Percentiles rank a stretch among this genome's conserved stretches.
Conservation (phyloP, 2,888 invertebrate species). For the Eurytoma adleriae region DNA sequence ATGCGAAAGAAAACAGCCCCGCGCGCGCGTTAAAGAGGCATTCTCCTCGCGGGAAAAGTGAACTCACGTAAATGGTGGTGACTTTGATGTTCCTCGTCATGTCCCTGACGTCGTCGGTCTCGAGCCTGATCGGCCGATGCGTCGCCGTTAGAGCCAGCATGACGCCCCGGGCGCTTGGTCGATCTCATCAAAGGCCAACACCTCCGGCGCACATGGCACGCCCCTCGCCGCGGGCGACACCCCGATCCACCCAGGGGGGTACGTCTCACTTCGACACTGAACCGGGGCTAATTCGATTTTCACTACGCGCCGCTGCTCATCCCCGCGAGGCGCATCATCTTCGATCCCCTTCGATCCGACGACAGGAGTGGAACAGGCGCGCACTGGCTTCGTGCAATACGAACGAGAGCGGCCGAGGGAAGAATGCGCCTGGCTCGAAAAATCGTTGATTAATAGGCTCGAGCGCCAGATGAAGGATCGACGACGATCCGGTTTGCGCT, state of each 20-base stretch:
- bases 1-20: too few relatives aligned
- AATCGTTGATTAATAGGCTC: too few relatives aligned
- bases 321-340: too few relatives aligned
- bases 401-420: neutral
- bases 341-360: too few relatives aligned
- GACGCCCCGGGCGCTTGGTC: neutral
- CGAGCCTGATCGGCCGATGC: slow-evolving; percentile 70
- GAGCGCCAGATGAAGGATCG: neutral
- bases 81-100: slow-evolving; percentile 74
- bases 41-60: neutral
- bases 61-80: slow-evolving; percentile 74
- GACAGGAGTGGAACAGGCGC: too few relatives aligned
- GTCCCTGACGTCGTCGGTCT: slow-evolving; percentile 74
- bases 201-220: slow-evolving; percentile 7
- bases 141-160: slow-evolving; percentile 72
- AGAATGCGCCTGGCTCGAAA: too few relatives aligned
- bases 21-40: neutral
- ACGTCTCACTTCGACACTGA: neutral
- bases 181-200: slow-evolving; percentile 38
- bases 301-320: too few relatives aligned
- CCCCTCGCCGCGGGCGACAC: neutral
- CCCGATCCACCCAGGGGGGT: neutral
- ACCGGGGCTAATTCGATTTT: too few relatives aligned
- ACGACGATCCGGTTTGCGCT: slow-evolving; percentile 9
- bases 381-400: too few relatives aligned